Base-by-base conservation (phyloP, 2,113 vertebrate genomes). In the Sphyrna mokarran region DNA sequence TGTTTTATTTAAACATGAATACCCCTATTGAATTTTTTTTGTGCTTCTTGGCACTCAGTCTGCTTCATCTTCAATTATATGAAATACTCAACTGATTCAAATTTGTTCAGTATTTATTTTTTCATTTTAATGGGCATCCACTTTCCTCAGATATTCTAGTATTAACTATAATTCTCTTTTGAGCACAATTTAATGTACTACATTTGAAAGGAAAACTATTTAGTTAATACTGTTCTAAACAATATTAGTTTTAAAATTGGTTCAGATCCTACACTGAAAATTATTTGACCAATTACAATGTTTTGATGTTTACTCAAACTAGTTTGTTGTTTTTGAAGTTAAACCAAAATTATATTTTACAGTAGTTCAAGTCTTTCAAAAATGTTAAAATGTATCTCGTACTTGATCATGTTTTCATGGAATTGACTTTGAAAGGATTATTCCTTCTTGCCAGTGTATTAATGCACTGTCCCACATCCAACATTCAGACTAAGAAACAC, bases 401-500 rank as follows among this genome's bases (percentile, higher is more conserved):
- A 94, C 66, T 68, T 43, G 23, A 18, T 70, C 37, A 29, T 33
- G 80, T 96, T 93, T 95, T 78, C 87, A 96, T 66, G 43, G 85
- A 96, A 40, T 85, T 95, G 68, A 95, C 68, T 93, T 90, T 96
- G 68, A 86, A 96, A 96, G 68, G 40, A 63, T 70, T 66, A 23
- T 37, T 95, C 33, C 26, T 40, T 37, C 93, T 86, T 69, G 68
- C 48, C 54, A n/a, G 29, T 89, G 66, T 43, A 29, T 58, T n/a
- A 40, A 66, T 80, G 9, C 69, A 58, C 58, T 91, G 69, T 18
- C 70, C 26, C 72, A 96, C 22, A 70, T 3, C 26, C 61, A n/a
- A 78, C 70, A 68, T 61, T 9, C 68, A 95, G 95, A 72, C 26
- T 95, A 95, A 14, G 33, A 61, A 63, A 63, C 61, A 33, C 48